These are phyloP conservation scores for Aporophyla nigra DNA, from an alignment of 2,888 invertebrate species.

Conservation along the genomic window DNA sequence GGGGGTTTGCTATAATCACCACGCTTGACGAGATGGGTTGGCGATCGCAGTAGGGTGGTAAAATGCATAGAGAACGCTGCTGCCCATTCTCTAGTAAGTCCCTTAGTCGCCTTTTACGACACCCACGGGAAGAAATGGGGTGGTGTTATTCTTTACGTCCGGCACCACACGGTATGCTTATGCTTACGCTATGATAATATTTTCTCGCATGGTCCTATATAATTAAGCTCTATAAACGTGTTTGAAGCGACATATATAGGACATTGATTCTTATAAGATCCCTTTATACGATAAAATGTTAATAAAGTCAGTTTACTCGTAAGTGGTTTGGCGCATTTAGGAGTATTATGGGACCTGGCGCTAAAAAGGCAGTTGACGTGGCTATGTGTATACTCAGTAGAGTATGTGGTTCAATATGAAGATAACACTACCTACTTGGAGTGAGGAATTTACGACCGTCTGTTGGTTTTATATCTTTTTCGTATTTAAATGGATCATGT, in stretches of 20 bases:
- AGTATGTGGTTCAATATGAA: conserved; percentile 44
- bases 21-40: too few relatives aligned
- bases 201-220: conserved; percentile 46
- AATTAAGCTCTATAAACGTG: conserved; percentile 56
- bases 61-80: too few relatives aligned
- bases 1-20: too few relatives aligned
- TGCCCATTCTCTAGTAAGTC: too few relatives aligned
- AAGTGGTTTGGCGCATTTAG: conserved; percentile 67
- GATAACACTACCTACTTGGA: conserved; percentile 21
- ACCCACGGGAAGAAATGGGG: too few relatives aligned
- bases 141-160: too few relatives aligned
- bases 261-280: conserved; percentile 58
- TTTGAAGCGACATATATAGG: conserved; percentile 50
- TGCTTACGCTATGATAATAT: too few relatives aligned
- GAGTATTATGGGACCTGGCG: conserved; percentile 41
- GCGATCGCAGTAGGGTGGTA: too few relatives aligned
- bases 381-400: conserved; percentile 21
- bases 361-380: conserved; percentile 31
- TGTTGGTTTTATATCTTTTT: conserved; percentile 27
- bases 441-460: conserved; percentile 14
- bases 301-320: conserved; percentile 71
- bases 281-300: conserved; percentile 71
- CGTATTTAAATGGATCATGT: not conserved
- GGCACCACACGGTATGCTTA: too few relatives aligned
- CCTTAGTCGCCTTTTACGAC: too few relatives aligned